Evolutionary conservation across 2,113 vertebrate species (phyloP).

Genomic region (Stomatorhinus ivindoensis): DNA sequence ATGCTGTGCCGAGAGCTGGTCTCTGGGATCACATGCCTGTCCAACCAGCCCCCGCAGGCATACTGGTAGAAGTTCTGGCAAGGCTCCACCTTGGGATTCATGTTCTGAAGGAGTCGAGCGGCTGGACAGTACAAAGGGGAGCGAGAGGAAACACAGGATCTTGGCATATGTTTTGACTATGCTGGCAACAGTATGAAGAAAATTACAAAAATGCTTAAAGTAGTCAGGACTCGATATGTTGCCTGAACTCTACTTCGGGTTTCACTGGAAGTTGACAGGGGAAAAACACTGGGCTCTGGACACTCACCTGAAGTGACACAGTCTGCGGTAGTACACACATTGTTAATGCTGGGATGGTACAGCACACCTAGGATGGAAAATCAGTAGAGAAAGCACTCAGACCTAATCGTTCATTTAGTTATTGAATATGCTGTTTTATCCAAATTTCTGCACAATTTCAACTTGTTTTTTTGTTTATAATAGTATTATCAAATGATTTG

Average conservation of each 20-base stretch:
- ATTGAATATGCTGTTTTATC: neutral
- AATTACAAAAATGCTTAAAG: neutral
- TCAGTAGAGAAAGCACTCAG: neutral
- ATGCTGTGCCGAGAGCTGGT: slow-evolving; percentile 87
- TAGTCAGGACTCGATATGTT: neutral
- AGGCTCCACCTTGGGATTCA: slow-evolving; percentile 73
- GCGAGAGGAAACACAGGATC: neutral
- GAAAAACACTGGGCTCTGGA: neutral
- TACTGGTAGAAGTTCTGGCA: slow-evolving; percentile 93
- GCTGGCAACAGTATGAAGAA: neutral
- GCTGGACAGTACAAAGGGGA: slow-evolving; percentile 52
- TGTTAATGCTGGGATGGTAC: slow-evolving; percentile 37
- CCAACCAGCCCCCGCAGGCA: slow-evolving; percentile 88
- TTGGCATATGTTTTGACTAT: neutral
- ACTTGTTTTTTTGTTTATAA: neutral
- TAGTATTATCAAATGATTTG: neutral
- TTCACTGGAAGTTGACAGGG: neutral
- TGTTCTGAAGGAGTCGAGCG: slow-evolving; percentile 85
- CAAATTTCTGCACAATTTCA: neutral
- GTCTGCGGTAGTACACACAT: slow-evolving; percentile 69
- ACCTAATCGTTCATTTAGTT: neutral
- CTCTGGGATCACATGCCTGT: slow-evolving; percentile 82
- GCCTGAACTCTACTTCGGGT: neutral
- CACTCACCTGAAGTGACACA: slow-evolving; percentile 83
- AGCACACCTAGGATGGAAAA: slow-evolving; percentile 53